Evolutionary conservation across 2,888 invertebrate genomes (phyloP).

Genomic region (Noctua janthe): DNA sequence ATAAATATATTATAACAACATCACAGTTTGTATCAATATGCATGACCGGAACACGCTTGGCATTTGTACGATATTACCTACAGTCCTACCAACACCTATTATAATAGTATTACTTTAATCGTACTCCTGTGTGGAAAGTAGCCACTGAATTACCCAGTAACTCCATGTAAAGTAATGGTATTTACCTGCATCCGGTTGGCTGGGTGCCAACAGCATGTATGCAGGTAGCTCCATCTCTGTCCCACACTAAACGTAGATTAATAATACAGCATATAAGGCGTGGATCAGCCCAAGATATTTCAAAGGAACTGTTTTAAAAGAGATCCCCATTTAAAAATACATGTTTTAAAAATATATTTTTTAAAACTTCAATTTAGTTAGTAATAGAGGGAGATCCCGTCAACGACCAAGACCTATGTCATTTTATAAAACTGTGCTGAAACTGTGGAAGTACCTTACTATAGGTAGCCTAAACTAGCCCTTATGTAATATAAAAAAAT

Average conservation of each 20-base stretch:
- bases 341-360: conserved; percentile 37
- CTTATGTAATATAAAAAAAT: no score
- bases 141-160: neutral
- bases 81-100: neutral
- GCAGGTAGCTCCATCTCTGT: neutral
- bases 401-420: neutral
- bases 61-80: conserved; percentile 49
- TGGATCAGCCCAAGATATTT: neutral
- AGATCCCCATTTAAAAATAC: conserved; percentile 34
- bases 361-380: conserved; percentile 20
- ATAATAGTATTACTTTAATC: neutral
- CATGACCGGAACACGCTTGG: conserved; percentile 70
- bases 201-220: neutral
- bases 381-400: neutral
- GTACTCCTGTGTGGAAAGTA: neutral
- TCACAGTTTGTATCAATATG: conserved; percentile 83
- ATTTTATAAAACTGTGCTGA: neutral
- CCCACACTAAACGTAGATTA: neutral
- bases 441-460: neutral
- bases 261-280: neutral
- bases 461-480: neutral
- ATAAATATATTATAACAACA: conserved; percentile 79
- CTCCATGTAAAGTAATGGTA: neutral
- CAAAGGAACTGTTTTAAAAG: conserved; percentile 34
- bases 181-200: no score